A percentile compares a stretch with the other conserved stretches of the same genome.
Evolutionary conservation across 2,888 invertebrate genomes (phyloP).

Genomic region (Pachliopta kotzebuea): DNA sequence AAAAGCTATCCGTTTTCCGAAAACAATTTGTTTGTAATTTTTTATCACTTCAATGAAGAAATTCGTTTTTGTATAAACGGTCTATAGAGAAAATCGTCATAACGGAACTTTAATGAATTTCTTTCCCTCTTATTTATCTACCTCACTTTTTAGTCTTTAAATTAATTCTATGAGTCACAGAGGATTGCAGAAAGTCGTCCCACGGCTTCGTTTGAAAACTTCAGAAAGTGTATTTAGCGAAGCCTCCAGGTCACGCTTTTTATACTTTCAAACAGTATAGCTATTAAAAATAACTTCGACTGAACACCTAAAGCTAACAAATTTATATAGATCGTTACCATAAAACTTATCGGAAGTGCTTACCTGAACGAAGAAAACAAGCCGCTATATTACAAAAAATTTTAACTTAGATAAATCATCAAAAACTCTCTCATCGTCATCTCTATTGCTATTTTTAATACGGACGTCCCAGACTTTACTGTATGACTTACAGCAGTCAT

Average conservation of each 20-base stretch:
- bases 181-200: slow-evolving; percentile 19
- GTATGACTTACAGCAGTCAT: too few species aligned
- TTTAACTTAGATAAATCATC: too few species aligned
- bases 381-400: too few species aligned
- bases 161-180: slow-evolving; percentile 23
- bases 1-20: too few species aligned
- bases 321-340: too few species aligned
- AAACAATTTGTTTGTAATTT: too few species aligned
- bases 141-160: slow-evolving; percentile 9
- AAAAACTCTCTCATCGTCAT: too few species aligned
- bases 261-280: neutral
- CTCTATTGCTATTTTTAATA: too few species aligned
- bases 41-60: too few species aligned
- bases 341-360: too few species aligned
- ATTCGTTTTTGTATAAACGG: neutral
- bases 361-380: too few species aligned
- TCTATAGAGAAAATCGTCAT: neutral
- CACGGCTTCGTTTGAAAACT: slow-evolving; percentile 11
- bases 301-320: neutral
- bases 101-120: neutral
- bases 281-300: neutral
- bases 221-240: neutral
- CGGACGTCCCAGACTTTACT: too few species aligned
- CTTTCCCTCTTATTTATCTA: neutral
- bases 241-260: neutral